Evolutionary conservation across 2,797 vertebrate species (phyloP).

Genomic region (Sebastes itinus): DNA sequence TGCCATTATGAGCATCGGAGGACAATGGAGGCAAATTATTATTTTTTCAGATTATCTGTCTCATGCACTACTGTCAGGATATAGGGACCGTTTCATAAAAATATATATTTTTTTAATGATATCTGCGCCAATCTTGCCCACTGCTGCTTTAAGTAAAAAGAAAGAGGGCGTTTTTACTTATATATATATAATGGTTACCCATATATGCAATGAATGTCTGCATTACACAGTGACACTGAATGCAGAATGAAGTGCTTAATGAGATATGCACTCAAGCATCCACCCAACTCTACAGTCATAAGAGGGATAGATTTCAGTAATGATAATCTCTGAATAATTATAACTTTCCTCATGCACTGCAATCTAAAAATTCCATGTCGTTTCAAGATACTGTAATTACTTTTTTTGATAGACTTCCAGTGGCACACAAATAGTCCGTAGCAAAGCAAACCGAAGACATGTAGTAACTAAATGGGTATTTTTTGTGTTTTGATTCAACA

Average conservation of each 20-base stretch:
- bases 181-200: neutral
- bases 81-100: neutral
- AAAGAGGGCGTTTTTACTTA: neutral
- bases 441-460: neutral
- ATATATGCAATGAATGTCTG: neutral
- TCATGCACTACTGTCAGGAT: neutral
- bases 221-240: neutral
- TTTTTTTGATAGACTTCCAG: slow-evolving; percentile 41
- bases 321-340: slow-evolving; percentile 45
- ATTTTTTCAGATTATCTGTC: too few species aligned
- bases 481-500: slow-evolving; percentile 20
- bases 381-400: slow-evolving; percentile 34
- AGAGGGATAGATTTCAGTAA: slow-evolving; percentile 24
- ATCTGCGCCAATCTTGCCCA: neutral
- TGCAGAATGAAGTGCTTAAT: slow-evolving; percentile 5
- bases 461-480: neutral
- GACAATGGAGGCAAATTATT: too few species aligned
- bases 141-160: neutral
- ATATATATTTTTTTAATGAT: neutral
- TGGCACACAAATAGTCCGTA: slow-evolving; percentile 7
- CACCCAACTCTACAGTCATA: neutral
- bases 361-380: slow-evolving; percentile 28
- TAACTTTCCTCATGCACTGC: slow-evolving; percentile 21
- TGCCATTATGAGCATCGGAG: too few species aligned
- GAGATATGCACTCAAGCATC: slow-evolving; percentile 22